These are phyloP conservation scores for Pilophorus perplexus DNA, from an alignment of 2,888 invertebrate species.

Conservation along the genomic window DNA sequence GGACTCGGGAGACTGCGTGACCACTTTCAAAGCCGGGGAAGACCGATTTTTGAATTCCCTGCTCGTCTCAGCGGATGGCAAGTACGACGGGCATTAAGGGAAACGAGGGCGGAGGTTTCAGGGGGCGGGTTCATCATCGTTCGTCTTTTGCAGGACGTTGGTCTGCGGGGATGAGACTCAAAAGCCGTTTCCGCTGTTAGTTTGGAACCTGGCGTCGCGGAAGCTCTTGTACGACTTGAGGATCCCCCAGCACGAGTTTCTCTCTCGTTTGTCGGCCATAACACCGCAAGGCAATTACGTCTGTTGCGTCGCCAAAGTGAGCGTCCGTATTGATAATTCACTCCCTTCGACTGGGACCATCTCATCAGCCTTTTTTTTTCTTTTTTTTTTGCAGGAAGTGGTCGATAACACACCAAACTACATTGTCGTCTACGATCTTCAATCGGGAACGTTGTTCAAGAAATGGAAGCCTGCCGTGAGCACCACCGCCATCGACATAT, in stretches of 20 bases:
- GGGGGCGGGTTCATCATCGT: not conserved
- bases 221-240: constrained; percentile 82
- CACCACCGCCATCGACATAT: constrained; percentile 81
- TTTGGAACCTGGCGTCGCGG: constrained; percentile 81
- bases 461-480: constrained; percentile 86
- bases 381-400: constrained; percentile 21
- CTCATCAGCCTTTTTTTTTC: too few species aligned
- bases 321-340: not conserved
- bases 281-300: constrained; percentile 73
- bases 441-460: constrained; percentile 85
- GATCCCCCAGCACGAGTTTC: constrained; percentile 85
- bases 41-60: constrained; percentile 85
- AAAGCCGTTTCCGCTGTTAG: constrained; percentile 84
- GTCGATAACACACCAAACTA: constrained; percentile 67
- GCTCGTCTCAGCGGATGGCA: constrained; percentile 82
- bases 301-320: constrained; percentile 57
- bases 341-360: too few species aligned
- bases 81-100: constrained; percentile 59
- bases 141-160: constrained; percentile 60
- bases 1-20: constrained; percentile 68
- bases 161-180: constrained; percentile 91
- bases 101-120: too few species aligned
- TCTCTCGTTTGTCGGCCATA: constrained; percentile 78
- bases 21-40: constrained; percentile 87
- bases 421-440: constrained; percentile 85